A percentile compares a stretch with the other conserved stretches of the same genome.
These are phyloP conservation scores for Darevskia mixta DNA, from an alignment of 2,797 vertebrate species.

Conservation along the genomic window DNA sequence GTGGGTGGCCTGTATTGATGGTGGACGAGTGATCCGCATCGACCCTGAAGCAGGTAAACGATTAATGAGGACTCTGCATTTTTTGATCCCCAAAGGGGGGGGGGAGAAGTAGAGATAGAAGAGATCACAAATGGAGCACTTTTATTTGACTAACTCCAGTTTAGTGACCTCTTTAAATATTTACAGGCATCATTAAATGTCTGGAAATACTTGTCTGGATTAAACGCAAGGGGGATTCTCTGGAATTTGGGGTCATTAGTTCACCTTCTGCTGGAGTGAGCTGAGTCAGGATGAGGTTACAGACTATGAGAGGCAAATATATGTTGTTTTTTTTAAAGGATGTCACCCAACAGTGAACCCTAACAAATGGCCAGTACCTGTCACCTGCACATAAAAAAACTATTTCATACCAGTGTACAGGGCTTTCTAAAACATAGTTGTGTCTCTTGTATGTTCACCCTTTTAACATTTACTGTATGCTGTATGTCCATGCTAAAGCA, in stretches of 20 bases:
- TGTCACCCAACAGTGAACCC: background rate
- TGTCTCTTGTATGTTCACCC: background rate
- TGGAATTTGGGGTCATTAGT: background rate
- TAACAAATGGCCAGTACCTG: background rate
- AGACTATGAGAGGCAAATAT: background rate
- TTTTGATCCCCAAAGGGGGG: background rate
- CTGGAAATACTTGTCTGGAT: background rate
- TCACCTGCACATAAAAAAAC: background rate
- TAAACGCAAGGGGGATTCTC: background rate
- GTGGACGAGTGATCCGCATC: slow-evolving; percentile 84
- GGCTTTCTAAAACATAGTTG: background rate
- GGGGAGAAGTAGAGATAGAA: too few species aligned
- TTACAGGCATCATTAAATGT: background rate
- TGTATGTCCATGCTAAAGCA: background rate
- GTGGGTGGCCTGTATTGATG: slow-evolving; percentile 91
- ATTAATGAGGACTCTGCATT: background rate
- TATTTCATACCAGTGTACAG: background rate
- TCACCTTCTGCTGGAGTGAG: background rate
- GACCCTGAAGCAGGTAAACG: slow-evolving; percentile 86
- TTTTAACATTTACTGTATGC: background rate
- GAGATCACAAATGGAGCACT: background rate
- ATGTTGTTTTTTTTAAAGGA: background rate
- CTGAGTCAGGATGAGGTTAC: background rate
- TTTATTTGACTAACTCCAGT: background rate
- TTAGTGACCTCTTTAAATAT: background rate